A percentile compares a stretch with the other conserved stretches of the same genome.
Evolutionary conservation across 2,113 vertebrate genomes (phyloP).

Genomic region (Mugil cephalus): DNA sequence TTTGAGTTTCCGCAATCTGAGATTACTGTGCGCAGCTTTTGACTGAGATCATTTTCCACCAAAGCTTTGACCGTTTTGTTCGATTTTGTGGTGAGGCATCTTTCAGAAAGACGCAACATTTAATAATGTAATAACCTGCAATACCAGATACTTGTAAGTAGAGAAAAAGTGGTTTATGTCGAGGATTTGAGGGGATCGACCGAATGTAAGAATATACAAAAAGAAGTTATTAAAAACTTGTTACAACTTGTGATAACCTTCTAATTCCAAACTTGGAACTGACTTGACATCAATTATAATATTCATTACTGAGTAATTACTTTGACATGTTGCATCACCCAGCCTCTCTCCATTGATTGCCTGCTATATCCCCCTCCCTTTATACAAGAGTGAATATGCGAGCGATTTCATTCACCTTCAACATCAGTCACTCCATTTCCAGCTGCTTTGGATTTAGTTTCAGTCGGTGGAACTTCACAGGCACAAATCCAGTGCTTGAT

Average conservation of each 20-base stretch:
- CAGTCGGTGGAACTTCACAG: conserved; percentile 63
- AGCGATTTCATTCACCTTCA: conserved; percentile 64
- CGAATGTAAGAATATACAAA: too few species aligned
- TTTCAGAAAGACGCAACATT: too few species aligned
- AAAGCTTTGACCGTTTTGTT: too few species aligned
- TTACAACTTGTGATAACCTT: conserved; percentile 21
- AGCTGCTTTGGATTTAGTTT: conserved; percentile 59
- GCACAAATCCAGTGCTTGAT: conserved; percentile 62
- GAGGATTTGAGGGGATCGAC: too few species aligned
- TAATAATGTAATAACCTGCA: too few species aligned
- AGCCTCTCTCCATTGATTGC: conserved; percentile 8
- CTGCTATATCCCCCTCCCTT: conserved; percentile 7
- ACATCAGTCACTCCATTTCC: conserved; percentile 58
- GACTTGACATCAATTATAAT: conserved; percentile 34
- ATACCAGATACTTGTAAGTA: too few species aligned
- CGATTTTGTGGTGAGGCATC: too few species aligned
- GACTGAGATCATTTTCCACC: too few species aligned
- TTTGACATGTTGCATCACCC: conserved; percentile 1
- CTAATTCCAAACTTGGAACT: conserved; percentile 8
- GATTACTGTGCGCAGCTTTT: too few species aligned
- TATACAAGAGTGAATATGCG: conserved; percentile 37
- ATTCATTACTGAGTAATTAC: conserved; percentile 35
- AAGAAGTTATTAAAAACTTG: background rate
- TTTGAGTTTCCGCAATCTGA: too few species aligned
- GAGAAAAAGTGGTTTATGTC: too few species aligned